A percentile compares a stretch with the other conserved stretches of the same genome.
phyloP scores from a whole-genome alignment of 2,797 vertebrate genomes.

The Hyperoplus lanceolatus region DNA sequence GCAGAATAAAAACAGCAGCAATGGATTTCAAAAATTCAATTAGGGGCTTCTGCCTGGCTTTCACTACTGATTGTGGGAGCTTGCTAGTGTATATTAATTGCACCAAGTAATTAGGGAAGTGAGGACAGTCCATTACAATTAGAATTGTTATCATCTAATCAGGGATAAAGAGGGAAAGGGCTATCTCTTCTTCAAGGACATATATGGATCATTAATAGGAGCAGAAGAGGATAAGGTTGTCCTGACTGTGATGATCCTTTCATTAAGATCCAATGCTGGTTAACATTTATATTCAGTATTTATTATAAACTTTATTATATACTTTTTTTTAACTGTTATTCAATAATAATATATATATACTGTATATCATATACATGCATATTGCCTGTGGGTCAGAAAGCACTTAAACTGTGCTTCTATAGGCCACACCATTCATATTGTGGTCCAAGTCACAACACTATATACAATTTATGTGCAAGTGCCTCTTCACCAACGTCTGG shows the following conservation, averaged over 20 bases:
- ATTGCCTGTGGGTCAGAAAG: not conserved
- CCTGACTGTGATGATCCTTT: constrained; percentile 35
- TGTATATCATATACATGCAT: not conserved
- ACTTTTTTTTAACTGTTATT: not conserved
- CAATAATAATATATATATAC: too few species aligned
- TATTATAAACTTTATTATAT: too few species aligned
- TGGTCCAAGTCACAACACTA: constrained; percentile 19
- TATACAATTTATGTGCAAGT: constrained; percentile 20
- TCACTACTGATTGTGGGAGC: constrained; percentile 63
- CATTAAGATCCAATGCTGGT: not conserved
- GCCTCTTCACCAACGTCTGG: constrained; percentile 8
- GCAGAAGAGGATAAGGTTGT: constrained; percentile 10
- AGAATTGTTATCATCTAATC: constrained; percentile 68
- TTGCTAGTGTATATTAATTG: constrained; percentile 68
- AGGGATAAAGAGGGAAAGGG: constrained; percentile 49
- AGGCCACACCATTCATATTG: not conserved
- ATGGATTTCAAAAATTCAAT: constrained; percentile 79
- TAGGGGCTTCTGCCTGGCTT: constrained; percentile 64
- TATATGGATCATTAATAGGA: constrained; percentile 48
- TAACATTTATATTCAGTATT: not conserved
- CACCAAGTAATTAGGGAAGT: constrained; percentile 75
- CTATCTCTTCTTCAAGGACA: constrained; percentile 63
- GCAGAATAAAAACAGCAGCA: constrained; percentile 52
- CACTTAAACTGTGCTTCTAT: not conserved
- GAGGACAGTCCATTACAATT: constrained; percentile 71